Base-by-base conservation (phyloP, 2,797 vertebrate species). In the Perodicticus potto region DNA sequence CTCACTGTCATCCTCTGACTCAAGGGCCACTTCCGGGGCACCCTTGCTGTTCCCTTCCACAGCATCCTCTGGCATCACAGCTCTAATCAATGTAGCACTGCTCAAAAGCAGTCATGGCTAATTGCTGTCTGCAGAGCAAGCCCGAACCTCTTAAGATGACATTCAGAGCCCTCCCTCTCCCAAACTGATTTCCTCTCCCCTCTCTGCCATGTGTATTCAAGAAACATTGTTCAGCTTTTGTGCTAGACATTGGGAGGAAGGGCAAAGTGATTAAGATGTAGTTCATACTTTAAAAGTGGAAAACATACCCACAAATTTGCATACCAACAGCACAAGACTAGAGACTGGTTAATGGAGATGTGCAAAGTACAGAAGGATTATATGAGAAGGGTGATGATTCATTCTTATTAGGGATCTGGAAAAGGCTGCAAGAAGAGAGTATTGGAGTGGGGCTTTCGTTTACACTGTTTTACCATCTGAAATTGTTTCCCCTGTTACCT, bases 11-110 rank as follows among this genome's bases (percentile, higher is more conserved):
- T 9, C 6, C 19, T 80, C 70, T 14, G 72, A 19, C 34, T 82
- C 1, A 7, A 7, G 11, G 8, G 27, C 3, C 19, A 14, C 0
- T 13, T 34, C 23, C 1, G 0, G 3, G 80, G 80, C 34, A 59
- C 20, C 22, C 45, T 32, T 6, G 14, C 34, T 77, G 37, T 65
- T 9, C 23, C 11, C 13, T 40, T 34, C 40, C 32, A 14, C 16
- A 1, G 1, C 2, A 16, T 9, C 61, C 40, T 82, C n/a, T 3
- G 4, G 20, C 1, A 8, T 22, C 59, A 9, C 9, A 53, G 23
- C 22, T 84, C 76, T 34, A 7, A n/a, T 2, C 43, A 65, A 13
- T 14, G 55, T 32, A 32, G 16, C 73, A 14, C 7, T 23, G 8
- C 25, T 67, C 49, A 25, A 57, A 91, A 78, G 85, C 7, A 5